A percentile compares a stretch with the other conserved stretches of the same genome.
phyloP scores from a whole-genome alignment of 2,888 invertebrate species.

The Leptopterna dolabrata region DNA sequence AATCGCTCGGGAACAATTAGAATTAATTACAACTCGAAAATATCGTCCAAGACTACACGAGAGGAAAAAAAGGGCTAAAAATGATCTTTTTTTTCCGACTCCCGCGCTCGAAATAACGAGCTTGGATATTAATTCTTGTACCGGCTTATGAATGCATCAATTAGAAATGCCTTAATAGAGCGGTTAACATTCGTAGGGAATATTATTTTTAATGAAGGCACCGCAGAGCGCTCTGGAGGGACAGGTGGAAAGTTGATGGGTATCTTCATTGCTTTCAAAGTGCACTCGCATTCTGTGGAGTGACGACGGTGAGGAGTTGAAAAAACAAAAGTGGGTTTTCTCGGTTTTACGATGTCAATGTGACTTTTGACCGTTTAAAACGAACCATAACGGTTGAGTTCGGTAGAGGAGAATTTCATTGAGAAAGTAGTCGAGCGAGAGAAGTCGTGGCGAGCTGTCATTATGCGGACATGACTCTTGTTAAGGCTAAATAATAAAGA shows the following conservation, averaged over 20 bases:
- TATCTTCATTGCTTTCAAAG: neutral
- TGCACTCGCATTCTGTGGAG: too few species aligned
- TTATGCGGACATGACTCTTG: too few species aligned
- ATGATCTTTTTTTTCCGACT: neutral
- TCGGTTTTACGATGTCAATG: neutral
- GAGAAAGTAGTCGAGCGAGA: too few species aligned
- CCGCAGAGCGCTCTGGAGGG: neutral
- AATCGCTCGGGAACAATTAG: slow-evolving; percentile 14
- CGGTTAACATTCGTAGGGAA: slow-evolving; percentile 39
- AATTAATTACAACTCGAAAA: slow-evolving; percentile 13
- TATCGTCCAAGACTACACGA: neutral
- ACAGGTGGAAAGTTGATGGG: neutral
- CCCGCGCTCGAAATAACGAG: neutral
- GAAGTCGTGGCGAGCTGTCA: too few species aligned
- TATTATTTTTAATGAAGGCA: slow-evolving; percentile 30
- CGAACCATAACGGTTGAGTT: too few species aligned
- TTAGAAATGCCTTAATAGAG: slow-evolving; percentile 24
- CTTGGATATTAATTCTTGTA: slow-evolving; percentile 22
- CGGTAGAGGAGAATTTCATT: too few species aligned
- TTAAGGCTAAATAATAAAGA: too few species aligned
- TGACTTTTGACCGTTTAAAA: neutral
- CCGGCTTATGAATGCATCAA: slow-evolving; percentile 42
- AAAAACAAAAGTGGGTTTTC: neutral
- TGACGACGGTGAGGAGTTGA: neutral
- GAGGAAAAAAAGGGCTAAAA: neutral